Percentiles rank a stretch among this genome's conserved stretches.
phyloP scores from a whole-genome alignment of 1,140 invertebrate species.

The Copidosoma floridanum region DNA sequence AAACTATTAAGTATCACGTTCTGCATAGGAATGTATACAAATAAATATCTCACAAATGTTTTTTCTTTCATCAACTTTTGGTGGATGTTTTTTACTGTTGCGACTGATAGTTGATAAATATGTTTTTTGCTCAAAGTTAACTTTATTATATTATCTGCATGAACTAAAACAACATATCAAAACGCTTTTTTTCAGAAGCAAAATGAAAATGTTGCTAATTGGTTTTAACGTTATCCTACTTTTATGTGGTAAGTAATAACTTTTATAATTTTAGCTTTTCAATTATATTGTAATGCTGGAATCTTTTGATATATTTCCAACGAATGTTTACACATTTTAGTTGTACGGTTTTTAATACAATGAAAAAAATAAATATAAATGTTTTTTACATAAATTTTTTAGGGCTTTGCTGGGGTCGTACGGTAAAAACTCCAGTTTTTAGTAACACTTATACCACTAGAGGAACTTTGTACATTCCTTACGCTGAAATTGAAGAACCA shows the following conservation, averaged over 20 bases:
- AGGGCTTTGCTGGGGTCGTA: conserved; percentile 24
- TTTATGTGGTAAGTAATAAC: conserved; percentile 28
- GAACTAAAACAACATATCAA: too few species aligned
- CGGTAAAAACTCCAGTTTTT: conserved; percentile 61
- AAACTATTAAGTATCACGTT: too few species aligned
- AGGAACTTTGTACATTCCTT: conserved; percentile 81
- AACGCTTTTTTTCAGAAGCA: conserved; percentile 19
- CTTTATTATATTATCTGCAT: too few species aligned
- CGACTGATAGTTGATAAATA: neutral
- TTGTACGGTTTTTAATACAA: too few species aligned
- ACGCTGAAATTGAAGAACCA: conserved; percentile 87
- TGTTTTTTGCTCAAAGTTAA: neutral
- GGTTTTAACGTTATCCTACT: conserved; percentile 13
- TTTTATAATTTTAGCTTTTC: too few species aligned
- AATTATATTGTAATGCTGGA: too few species aligned
- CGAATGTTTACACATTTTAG: too few species aligned
- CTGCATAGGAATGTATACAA: too few species aligned
- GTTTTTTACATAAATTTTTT: conserved; percentile 8
- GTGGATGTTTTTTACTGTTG: neutral
- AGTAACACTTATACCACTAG: conserved; percentile 70
- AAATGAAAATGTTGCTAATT: conserved; percentile 19
- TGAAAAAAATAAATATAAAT: neutral
- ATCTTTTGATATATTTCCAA: too few species aligned
- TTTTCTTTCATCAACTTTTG: too few species aligned
- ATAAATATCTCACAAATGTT: too few species aligned